These are phyloP conservation scores for Cheilosia vernalis DNA, from an alignment of 2,888 invertebrate species.

Conservation along the genomic window DNA sequence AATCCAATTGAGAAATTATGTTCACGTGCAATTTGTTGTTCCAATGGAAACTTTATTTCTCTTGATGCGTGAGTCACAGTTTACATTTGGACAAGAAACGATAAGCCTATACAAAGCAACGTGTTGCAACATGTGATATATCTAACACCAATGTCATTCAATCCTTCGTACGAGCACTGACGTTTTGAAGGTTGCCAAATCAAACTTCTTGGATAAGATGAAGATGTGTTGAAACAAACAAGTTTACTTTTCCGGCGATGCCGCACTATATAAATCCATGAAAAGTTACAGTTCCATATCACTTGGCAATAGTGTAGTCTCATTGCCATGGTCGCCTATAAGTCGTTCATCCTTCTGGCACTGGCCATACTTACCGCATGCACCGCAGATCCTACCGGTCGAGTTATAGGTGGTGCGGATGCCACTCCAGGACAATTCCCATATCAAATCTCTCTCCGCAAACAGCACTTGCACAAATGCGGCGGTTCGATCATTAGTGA, in stretches of 20 bases:
- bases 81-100: too few species aligned
- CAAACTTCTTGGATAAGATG: constrained; percentile 23
- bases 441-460: constrained; percentile 33
- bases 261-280: constrained; percentile 29
- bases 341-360: neutral
- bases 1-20: too few species aligned
- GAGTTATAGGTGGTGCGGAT: too few species aligned
- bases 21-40: too few species aligned
- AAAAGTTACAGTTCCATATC: neutral
- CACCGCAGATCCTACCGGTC: constrained; percentile 12
- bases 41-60: too few species aligned
- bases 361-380: constrained; percentile 6
- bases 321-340: constrained; percentile 20
- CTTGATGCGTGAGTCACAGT: too few species aligned
- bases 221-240: neutral
- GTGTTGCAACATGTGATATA: too few species aligned
- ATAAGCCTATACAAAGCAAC: too few species aligned
- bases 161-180: neutral
- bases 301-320: neutral
- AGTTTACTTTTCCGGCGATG: too few species aligned
- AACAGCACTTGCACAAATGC: constrained; percentile 32
- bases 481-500: neutral
- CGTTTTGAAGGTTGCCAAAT: constrained; percentile 11
- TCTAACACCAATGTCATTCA: too few species aligned
- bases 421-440: too few species aligned